Percentiles rank a stretch among this genome's conserved stretches.
These are phyloP conservation scores for Turdus rufiventris DNA, from an alignment of 2,113 vertebrate genomes.

Conservation along the genomic window DNA sequence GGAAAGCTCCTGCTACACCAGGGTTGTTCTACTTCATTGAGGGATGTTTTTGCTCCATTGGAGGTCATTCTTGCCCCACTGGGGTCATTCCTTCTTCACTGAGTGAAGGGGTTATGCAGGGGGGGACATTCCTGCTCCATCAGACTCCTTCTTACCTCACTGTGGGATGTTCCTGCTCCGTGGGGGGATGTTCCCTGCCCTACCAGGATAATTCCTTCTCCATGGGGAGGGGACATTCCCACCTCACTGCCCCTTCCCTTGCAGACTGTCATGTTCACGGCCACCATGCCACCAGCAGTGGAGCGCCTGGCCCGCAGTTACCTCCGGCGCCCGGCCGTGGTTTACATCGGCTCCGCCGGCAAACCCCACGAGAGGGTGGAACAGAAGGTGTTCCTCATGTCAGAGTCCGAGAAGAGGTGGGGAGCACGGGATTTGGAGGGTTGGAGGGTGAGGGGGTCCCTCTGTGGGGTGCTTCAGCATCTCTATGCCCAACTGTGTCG, in stretches of 20 bases:
- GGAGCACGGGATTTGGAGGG: rapidly evolving
- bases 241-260: background rate
- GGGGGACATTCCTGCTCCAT: no score
- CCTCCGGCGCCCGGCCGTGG: conserved; percentile 92
- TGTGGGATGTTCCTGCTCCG: background rate
- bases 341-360: conserved; percentile 96
- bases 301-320: conserved; percentile 94
- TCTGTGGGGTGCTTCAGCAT: rapidly evolving
- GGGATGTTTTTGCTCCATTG: no score
- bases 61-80: rapidly evolving
- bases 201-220: no score
- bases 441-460: no score
- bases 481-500: background rate
- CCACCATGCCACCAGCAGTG: conserved; percentile 94
- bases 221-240: background rate
- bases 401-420: conserved; percentile 92
- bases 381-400: conserved; percentile 97
- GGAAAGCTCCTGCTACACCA: rapidly evolving
- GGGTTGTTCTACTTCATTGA: rapidly evolving
- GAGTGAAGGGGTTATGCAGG: no score
- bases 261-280: conserved; percentile 98
- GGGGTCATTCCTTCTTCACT: background rate
- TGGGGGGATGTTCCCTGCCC: background rate
- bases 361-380: conserved; percentile 97
- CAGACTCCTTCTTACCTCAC: rapidly evolving